phyloP scores from a whole-genome alignment of 2,888 invertebrate species.

The Microplitis manilae region DNA sequence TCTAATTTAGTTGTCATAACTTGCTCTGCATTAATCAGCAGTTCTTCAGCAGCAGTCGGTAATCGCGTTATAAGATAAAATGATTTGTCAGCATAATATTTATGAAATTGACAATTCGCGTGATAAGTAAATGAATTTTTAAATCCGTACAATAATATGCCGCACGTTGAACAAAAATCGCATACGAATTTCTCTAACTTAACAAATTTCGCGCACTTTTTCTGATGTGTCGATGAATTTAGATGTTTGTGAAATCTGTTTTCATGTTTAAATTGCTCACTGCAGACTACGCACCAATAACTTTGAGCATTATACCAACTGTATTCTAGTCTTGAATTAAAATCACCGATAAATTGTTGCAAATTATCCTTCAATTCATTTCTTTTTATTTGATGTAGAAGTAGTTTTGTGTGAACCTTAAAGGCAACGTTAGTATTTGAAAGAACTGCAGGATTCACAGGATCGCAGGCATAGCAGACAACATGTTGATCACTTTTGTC shows the following conservation, averaged over 20 bases:
- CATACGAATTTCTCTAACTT: constrained; percentile 25
- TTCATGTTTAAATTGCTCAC: background rate
- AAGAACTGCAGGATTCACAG: constrained; percentile 33
- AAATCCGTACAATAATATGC: constrained; percentile 43
- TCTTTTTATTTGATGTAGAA: constrained; percentile 4
- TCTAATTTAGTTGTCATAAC: constrained; percentile 43
- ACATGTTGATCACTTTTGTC: constrained; percentile 48
- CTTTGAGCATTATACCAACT: constrained; percentile 44
- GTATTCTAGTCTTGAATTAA: constrained; percentile 21
- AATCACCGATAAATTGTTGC: background rate
- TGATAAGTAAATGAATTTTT: constrained; percentile 32
- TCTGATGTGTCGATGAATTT: background rate
- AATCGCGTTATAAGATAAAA: constrained; percentile 17
- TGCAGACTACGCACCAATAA: constrained; percentile 48
- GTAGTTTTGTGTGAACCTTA: constrained; percentile 30
- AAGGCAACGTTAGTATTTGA: constrained; percentile 42
- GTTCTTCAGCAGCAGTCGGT: constrained; percentile 24
- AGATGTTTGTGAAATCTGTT: constrained; percentile 37
- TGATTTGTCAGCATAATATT: constrained; percentile 16
- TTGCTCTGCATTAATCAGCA: constrained; percentile 41
- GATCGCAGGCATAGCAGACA: constrained; percentile 51
- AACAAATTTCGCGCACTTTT: too few species aligned
- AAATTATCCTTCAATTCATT: background rate
- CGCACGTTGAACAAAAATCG: constrained; percentile 46
- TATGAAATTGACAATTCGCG: constrained; percentile 10